phyloP scores from a whole-genome alignment of 1,140 invertebrate genomes.

The Drosophila truncata region DNA sequence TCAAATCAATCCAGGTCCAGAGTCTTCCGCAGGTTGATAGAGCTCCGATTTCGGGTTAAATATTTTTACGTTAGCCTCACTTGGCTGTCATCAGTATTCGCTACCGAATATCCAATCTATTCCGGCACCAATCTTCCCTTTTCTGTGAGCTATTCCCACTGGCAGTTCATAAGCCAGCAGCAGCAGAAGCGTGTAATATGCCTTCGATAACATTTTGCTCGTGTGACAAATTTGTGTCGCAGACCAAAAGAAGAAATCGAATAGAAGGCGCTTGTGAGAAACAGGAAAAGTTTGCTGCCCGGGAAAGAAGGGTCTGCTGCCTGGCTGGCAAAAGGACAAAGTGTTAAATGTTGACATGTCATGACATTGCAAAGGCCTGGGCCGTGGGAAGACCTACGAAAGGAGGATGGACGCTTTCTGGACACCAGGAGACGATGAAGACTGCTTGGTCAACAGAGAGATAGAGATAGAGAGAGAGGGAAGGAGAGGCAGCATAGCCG shows the following conservation, averaged over 20 bases:
- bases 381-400: conserved; percentile 28
- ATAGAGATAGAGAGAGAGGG: neutral
- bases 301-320: conserved; percentile 17
- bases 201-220: conserved; percentile 79
- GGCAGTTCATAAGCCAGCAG: conserved; percentile 65
- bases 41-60: conserved; percentile 41
- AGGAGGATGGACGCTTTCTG: conserved; percentile 44
- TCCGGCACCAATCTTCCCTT: neutral
- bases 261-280: conserved; percentile 32
- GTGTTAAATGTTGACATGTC: conserved; percentile 84
- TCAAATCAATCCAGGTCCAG: conserved; percentile 31
- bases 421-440: conserved; percentile 25
- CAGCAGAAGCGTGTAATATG: conserved; percentile 64
- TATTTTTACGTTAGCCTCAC: conserved; percentile 27
- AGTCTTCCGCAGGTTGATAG: conserved; percentile 13
- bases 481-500: conserved; percentile 37
- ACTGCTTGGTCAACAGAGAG: conserved; percentile 60
- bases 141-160: conserved; percentile 18
- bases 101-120: conserved; percentile 31
- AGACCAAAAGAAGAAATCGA: conserved; percentile 14
- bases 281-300: conserved; percentile 60
- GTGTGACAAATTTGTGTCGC: conserved; percentile 77
- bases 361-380: conserved; percentile 72
- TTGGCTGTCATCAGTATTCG: conserved; percentile 17
- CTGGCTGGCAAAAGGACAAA: conserved; percentile 48